These are phyloP conservation scores for Syritta pipiens DNA, from an alignment of 2,888 invertebrate genomes.

Conservation along the genomic window DNA sequence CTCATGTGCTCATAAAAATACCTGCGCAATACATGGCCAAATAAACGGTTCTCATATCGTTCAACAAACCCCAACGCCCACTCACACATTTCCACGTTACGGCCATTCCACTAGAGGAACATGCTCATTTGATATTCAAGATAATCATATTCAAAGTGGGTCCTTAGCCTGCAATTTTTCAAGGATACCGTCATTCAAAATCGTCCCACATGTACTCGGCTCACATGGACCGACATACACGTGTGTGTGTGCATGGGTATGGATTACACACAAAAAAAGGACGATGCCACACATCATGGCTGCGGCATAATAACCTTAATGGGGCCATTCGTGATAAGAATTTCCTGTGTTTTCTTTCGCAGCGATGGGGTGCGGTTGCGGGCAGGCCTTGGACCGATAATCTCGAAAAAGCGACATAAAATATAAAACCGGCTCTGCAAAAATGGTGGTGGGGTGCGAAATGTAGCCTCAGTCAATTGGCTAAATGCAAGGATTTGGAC, in stretches of 20 bases:
- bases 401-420: slow-evolving; percentile 52
- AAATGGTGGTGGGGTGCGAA: not conserved
- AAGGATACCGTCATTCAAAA: slow-evolving; percentile 54
- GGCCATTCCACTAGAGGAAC: slow-evolving; percentile 1
- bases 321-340: slow-evolving; percentile 62
- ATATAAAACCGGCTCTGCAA: slow-evolving; percentile 38
- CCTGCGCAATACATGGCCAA: slow-evolving; percentile 44
- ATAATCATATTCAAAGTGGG: slow-evolving; percentile 60
- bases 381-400: slow-evolving; percentile 32
- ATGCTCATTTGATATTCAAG: slow-evolving; percentile 53
- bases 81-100: no score
- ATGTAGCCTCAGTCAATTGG: slow-evolving; percentile 42
- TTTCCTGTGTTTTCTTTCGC: slow-evolving; percentile 37
- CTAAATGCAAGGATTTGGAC: slow-evolving; percentile 56
- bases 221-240: no score
- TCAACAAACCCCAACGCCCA: no score
- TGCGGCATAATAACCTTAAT: slow-evolving; percentile 48
- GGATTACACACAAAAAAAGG: slow-evolving; percentile 6
- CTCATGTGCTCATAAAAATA: slow-evolving; percentile 42
- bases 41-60: slow-evolving; percentile 39
- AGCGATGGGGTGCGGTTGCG: not conserved
- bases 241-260: not conserved
- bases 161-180: slow-evolving; percentile 53
- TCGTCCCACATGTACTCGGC: no score
- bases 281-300: slow-evolving; percentile 41